Conservation (phyloP, 2,113 vertebrate genomes). For the Formicarius rufipectus region DNA sequence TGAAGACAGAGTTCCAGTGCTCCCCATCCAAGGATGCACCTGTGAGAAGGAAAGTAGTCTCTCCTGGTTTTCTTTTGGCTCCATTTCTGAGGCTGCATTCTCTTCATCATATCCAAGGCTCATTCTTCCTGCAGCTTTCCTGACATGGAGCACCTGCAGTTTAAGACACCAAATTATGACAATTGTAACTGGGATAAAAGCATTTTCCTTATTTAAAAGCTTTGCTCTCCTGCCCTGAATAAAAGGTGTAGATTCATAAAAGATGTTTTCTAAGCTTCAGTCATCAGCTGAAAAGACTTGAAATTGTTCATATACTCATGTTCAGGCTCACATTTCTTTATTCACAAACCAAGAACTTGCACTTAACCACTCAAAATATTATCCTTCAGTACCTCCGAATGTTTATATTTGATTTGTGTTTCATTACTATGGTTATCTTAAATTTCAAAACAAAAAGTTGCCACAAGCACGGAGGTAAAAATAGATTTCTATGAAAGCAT, state of each 20-base stretch:
- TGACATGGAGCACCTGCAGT: slow-evolving; percentile 68
- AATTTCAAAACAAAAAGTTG: neutral
- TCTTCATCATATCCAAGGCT: neutral
- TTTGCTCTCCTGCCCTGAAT: neutral
- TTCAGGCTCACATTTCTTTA: neutral
- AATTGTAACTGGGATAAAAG: neutral
- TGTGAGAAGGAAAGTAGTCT: neutral
- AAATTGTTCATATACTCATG: neutral
- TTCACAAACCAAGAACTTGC: neutral
- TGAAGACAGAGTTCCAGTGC: neutral
- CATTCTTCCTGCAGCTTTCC: neutral
- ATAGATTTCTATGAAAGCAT: neutral
- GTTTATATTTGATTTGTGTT: neutral
- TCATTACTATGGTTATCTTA: neutral
- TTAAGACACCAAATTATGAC: neutral
- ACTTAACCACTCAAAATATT: neutral
- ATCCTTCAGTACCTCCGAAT: neutral
- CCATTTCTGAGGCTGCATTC: neutral
- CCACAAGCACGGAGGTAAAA: neutral
- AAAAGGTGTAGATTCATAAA: neutral
- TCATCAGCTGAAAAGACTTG: neutral
- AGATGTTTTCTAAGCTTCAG: neutral
- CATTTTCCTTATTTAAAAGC: neutral
- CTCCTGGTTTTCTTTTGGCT: neutral
- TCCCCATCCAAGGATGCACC: neutral